Conservation (phyloP, 92 coral and sea anemone species). For the Parazoanthus swiftii region DNA sequence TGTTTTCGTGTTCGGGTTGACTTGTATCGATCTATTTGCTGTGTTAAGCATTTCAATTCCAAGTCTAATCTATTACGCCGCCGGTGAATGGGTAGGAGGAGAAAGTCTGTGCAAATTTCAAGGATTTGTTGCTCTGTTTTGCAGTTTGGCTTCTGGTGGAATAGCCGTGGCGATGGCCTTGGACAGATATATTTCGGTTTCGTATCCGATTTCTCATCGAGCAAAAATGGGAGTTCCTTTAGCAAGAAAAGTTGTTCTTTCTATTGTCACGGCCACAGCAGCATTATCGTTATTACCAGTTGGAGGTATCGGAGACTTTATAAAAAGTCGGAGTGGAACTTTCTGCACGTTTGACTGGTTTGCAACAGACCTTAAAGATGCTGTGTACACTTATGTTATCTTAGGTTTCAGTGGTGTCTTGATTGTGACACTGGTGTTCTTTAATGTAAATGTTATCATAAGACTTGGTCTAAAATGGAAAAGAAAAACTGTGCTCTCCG, state of each 20-base stretch:
- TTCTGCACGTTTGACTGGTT: slow-evolving; percentile 14
- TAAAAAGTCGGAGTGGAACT: slow-evolving; percentile 1
- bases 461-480: neutral
- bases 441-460: neutral
- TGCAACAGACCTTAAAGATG: neutral
- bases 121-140: slow-evolving; percentile 26
- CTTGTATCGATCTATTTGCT: slow-evolving; percentile 2
- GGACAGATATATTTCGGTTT: slow-evolving; percentile 6
- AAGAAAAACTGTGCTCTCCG: too few species aligned
- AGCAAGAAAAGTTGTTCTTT: neutral
- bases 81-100: slow-evolving; percentile 21
- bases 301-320: neutral
- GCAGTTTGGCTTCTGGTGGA: slow-evolving; percentile 18
- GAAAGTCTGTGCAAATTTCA: slow-evolving; percentile 11
- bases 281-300: slow-evolving; percentile 14
- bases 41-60: neutral
- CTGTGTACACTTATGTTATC: neutral
- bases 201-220: neutral
- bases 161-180: slow-evolving; percentile 16
- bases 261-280: neutral
- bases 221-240: slow-evolving; percentile 7
- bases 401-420: neutral
- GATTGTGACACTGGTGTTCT: slow-evolving; percentile 14
- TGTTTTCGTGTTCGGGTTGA: slow-evolving; percentile 16
- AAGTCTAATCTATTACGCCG: slow-evolving; percentile 10